Conservation (phyloP, 2,797 vertebrate genomes). For the Cuniculus paca region DNA sequence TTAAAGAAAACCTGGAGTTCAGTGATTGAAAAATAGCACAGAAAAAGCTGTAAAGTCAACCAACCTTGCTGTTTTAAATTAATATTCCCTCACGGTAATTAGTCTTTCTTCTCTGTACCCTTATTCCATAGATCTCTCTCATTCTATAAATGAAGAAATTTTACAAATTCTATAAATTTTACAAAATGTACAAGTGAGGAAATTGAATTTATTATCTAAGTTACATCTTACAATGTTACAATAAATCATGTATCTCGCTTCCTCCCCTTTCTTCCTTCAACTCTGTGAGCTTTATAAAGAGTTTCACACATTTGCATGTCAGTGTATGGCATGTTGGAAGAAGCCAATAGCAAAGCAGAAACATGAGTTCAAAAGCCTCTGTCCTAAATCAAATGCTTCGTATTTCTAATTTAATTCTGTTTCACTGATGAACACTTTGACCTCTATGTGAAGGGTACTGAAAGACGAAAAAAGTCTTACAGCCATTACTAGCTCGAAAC, state of each 20-base stretch:
- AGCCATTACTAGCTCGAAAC: background rate
- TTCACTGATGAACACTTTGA: background rate
- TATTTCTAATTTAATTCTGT: background rate
- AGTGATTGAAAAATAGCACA: background rate
- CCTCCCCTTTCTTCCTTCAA: background rate
- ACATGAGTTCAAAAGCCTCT: background rate
- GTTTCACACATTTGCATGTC: background rate
- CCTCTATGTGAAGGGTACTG: background rate
- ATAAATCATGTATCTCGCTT: background rate
- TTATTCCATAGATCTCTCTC: background rate
- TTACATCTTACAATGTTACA: background rate
- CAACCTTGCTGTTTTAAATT: background rate
- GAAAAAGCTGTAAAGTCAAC: background rate
- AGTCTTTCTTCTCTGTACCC: background rate
- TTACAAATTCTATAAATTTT: background rate
- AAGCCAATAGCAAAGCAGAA: background rate
- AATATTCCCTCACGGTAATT: background rate
- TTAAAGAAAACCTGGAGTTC: conserved; percentile 15
- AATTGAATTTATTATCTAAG: background rate
- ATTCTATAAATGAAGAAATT: background rate
- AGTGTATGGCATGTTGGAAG: background rate
- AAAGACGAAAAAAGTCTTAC: background rate
- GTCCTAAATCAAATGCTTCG: background rate
- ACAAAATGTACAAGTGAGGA: background rate
- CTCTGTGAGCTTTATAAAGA: background rate